A percentile compares a stretch with the other conserved stretches of the same genome.
phyloP scores from a whole-genome alignment of 2,113 vertebrate species.

The Accipiter virgatus region DNA sequence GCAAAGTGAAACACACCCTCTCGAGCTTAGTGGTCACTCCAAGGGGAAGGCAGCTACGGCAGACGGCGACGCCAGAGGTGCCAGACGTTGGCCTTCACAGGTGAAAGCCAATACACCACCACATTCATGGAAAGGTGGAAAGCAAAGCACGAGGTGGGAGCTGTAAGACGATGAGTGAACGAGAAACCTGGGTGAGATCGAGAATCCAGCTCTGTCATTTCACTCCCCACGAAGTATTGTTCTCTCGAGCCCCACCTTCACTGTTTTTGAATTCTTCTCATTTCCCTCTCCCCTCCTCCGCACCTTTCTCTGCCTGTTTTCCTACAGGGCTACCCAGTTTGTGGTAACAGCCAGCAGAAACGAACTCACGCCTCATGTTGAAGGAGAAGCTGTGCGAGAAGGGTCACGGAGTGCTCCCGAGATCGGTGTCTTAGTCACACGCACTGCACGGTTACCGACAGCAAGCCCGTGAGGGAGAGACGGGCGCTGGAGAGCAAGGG shows the following conservation, averaged over 20 bases:
- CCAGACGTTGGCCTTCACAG: not conserved
- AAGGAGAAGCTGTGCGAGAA: not conserved
- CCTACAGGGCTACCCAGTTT: not conserved
- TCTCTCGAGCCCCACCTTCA: conserved; percentile 34
- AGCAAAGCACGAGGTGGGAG: not conserved
- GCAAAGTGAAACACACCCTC: not conserved
- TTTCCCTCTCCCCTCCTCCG: conserved; percentile 1
- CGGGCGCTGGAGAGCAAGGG: rapidly evolving
- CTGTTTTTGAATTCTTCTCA: not conserved
- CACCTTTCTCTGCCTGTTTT: not conserved
- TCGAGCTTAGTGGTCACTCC: rapidly evolving
- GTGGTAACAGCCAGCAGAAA: not conserved
- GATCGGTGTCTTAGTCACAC: not conserved
- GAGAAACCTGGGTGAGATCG: conserved; percentile 25
- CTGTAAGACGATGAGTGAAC: not conserved
- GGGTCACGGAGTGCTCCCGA: not conserved
- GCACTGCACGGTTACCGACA: not conserved
- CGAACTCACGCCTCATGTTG: not conserved
- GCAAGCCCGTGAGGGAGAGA: not conserved
- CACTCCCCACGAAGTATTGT: conserved; percentile 14
- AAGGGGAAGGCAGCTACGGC: not conserved
- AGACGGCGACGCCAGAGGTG: not conserved
- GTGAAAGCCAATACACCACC: not conserved
- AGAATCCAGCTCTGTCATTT: conserved; percentile 41
- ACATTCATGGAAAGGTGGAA: not conserved